phyloP scores from a whole-genome alignment of 2,888 invertebrate genomes.

The Schizotus pectinicornis region DNA sequence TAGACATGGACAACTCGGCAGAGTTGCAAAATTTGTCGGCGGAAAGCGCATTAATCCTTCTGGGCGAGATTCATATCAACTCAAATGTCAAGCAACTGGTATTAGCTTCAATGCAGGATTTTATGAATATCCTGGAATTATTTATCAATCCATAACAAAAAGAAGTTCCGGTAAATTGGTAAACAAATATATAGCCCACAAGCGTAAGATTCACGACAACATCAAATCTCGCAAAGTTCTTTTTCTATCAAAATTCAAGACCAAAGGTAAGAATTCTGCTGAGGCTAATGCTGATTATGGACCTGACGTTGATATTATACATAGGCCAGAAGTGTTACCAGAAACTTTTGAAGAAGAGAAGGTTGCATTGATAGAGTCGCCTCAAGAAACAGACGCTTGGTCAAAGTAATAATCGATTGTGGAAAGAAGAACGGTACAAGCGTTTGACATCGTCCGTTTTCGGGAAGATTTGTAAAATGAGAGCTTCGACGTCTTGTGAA shows the following conservation, averaged over 20 bases:
- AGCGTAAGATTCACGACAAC: background rate
- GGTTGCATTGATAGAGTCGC: background rate
- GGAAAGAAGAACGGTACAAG: constrained; percentile 42
- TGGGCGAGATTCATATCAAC: too few species aligned
- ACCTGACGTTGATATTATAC: background rate
- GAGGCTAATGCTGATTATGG: background rate
- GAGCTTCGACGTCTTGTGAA: constrained; percentile 34
- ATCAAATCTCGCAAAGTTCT: background rate
- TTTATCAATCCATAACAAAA: too few species aligned
- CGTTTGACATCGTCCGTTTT: constrained; percentile 48
- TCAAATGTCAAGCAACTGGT: too few species aligned
- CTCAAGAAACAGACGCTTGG: background rate
- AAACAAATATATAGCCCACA: background rate
- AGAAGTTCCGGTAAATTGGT: background rate
- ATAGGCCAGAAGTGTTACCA: background rate
- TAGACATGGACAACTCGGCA: too few species aligned
- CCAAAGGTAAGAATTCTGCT: background rate
- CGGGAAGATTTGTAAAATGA: constrained; percentile 40
- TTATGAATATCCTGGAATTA: too few species aligned
- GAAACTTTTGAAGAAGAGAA: background rate
- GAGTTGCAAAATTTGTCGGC: too few species aligned
- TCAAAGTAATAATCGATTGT: constrained; percentile 37
- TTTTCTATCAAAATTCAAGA: background rate
- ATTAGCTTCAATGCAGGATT: too few species aligned
- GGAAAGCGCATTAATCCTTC: too few species aligned